These are phyloP conservation scores for Bombus fervidus DNA, from an alignment of 1,140 invertebrate species.

Conservation along the genomic window DNA sequence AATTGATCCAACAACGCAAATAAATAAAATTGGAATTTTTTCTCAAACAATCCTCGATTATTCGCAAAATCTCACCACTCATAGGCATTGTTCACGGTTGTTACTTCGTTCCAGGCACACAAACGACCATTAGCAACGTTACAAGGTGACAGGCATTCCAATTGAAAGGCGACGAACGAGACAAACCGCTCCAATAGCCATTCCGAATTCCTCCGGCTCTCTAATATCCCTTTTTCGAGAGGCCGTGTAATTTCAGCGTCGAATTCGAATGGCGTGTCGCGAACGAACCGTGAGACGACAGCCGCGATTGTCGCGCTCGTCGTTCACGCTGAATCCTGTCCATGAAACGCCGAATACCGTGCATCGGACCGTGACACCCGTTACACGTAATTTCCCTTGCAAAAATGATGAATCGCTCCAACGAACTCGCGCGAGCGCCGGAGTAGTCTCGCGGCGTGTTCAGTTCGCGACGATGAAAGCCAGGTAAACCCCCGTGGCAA, in stretches of 20 bases:
- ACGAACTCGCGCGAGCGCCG: background rate
- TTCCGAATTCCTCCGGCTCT: background rate
- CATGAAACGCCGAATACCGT: slow-evolving; percentile 30
- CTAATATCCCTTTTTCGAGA: background rate
- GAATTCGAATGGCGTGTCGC: background rate
- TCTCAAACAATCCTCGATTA: no score
- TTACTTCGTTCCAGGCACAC: background rate
- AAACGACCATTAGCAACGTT: background rate
- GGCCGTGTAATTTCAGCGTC: slow-evolving; percentile 16
- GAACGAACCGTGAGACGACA: slow-evolving; percentile 36
- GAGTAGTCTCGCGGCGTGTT: slow-evolving; percentile 6
- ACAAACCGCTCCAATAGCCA: background rate
- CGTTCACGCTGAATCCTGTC: slow-evolving; percentile 29
- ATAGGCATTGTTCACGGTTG: background rate
- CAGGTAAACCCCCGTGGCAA: slow-evolving; percentile 61
- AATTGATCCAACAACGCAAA: no score
- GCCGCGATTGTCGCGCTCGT: slow-evolving; percentile 22
- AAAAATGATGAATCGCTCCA: slow-evolving; percentile 54
- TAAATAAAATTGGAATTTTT: no score
- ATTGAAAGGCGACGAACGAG: background rate
- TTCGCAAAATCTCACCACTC: background rate
- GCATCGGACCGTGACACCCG: slow-evolving; percentile 22
- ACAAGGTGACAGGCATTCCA: background rate
- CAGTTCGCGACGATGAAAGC: slow-evolving; percentile 48
- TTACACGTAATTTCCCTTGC: slow-evolving; percentile 42